Evolutionary conservation across 2,888 invertebrate genomes (phyloP).

Genomic region (Eupithecia exiguata): DNA sequence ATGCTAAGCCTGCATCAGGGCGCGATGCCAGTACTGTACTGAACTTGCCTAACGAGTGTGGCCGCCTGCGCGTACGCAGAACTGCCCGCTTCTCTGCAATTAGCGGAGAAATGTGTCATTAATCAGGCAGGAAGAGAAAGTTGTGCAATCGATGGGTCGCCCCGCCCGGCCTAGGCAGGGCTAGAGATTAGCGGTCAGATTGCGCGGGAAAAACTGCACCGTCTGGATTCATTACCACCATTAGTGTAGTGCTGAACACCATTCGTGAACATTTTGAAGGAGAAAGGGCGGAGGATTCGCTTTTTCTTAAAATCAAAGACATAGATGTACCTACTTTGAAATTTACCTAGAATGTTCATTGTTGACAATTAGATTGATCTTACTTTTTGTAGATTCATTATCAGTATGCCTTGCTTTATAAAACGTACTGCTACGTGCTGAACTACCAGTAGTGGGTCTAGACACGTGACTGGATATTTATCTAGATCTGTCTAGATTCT

Average conservation of each 20-base stretch:
- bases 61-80: not conserved
- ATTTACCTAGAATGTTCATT: too few relatives aligned
- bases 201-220: not conserved
- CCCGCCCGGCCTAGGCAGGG: too few relatives aligned
- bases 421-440: not conserved
- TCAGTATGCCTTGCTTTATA: not conserved
- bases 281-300: too few relatives aligned
- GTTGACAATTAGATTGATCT: not conserved
- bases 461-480: not conserved
- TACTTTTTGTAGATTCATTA: not conserved
- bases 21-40: not conserved
- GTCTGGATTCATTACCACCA: not conserved
- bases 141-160: conserved; percentile 11
- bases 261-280: not conserved
- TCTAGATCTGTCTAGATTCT: not conserved
- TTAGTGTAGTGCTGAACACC: not conserved
- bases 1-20: not conserved
- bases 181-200: not conserved
- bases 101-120: conserved; percentile 27
- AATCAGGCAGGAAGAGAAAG: conserved; percentile 37
- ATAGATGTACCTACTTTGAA: too few relatives aligned
- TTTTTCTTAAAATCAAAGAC: too few relatives aligned
- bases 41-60: not conserved
- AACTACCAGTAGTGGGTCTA: not conserved
- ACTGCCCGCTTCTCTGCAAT: conserved; percentile 16